Base-by-base conservation (phyloP, 1,140 invertebrate genomes). In the Drosophila ogumai region DNA sequence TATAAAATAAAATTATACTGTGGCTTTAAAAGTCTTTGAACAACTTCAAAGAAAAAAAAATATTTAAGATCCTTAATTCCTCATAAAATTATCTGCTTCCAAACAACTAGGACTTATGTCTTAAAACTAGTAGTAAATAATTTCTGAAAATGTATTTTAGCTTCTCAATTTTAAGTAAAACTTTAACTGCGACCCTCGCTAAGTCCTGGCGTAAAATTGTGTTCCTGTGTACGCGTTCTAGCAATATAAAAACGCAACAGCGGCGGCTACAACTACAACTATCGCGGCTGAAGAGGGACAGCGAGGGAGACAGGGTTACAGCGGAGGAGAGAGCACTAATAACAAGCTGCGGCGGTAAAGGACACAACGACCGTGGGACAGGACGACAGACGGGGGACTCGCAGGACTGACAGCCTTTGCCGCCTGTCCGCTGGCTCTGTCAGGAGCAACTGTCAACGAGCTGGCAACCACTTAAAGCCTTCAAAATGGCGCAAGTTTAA, bases 401-500 rank as follows among this genome's bases (percentile, higher is more conserved):
- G 50, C 54, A 50, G 59, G 63, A 67, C 68, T 58, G 38, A 60
- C 56, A 75, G 63, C 25, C 40, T 56, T 47, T 80, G 81, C 76
- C 79, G 82, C 57, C 75, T 69, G 66, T 69, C 66, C 61, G 52
- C 52, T 54, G 52, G 61, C 75, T 75, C 68, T 75, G 82, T 79
- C 84, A 87, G 79, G 74, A 87, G 76, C 79, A 90, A 90, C 87
- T 90, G 87, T 91, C 82, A 90, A 91, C 87, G 87, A 90, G 87
- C 82, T 87, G 82, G 82, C 79, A 87, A 91, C 82, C 87, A 91
- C 87, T 90, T 90, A 90, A 90, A 90, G 87, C 87, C 80, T 80
- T 80, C 87, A 91, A 91, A 90, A 90, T 91, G 87, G 87, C 77
- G 82, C 88, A 90, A 90, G 87, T 90, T 90, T 90, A 90, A 90